These are phyloP conservation scores for Heliconius nattereri DNA, from an alignment of 1,140 invertebrate species.

Conservation along the genomic window DNA sequence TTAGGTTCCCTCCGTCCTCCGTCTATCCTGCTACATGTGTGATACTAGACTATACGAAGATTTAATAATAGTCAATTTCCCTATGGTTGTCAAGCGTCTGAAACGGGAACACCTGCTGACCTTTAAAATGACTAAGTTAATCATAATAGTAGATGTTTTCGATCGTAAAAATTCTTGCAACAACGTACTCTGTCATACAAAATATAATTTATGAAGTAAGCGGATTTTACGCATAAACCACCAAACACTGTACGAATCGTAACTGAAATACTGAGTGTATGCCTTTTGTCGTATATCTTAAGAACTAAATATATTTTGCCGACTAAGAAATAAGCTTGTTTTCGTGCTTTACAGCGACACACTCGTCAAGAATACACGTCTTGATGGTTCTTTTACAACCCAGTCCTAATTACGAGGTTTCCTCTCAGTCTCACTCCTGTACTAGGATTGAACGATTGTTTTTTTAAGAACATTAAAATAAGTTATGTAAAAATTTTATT, in stretches of 20 bases:
- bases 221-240: constrained; percentile 54
- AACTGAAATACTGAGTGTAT: constrained; percentile 24
- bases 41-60: no score
- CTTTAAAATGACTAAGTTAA: constrained; percentile 53
- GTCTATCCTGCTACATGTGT: no score
- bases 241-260: constrained; percentile 22
- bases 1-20: no score
- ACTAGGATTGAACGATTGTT: constrained; percentile 68
- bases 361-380: constrained; percentile 58
- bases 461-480: constrained; percentile 58
- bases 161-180: constrained; percentile 66
- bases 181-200: constrained; percentile 66
- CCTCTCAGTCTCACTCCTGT: constrained; percentile 58
- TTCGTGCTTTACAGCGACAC: constrained; percentile 53
- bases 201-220: constrained; percentile 62
- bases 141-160: constrained; percentile 57
- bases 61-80: constrained; percentile 19
- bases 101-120: constrained; percentile 50
- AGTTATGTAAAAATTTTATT: constrained; percentile 68
- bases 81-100: constrained; percentile 26
- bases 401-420: constrained; percentile 72
- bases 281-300: constrained; percentile 38
- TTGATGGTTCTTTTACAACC: constrained; percentile 78
- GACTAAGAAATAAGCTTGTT: constrained; percentile 35
- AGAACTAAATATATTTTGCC: constrained; percentile 30